Percentiles rank a stretch among this genome's conserved stretches.
Conservation (phyloP, 2,113 vertebrate genomes). For the Macquaria australasica region DNA sequence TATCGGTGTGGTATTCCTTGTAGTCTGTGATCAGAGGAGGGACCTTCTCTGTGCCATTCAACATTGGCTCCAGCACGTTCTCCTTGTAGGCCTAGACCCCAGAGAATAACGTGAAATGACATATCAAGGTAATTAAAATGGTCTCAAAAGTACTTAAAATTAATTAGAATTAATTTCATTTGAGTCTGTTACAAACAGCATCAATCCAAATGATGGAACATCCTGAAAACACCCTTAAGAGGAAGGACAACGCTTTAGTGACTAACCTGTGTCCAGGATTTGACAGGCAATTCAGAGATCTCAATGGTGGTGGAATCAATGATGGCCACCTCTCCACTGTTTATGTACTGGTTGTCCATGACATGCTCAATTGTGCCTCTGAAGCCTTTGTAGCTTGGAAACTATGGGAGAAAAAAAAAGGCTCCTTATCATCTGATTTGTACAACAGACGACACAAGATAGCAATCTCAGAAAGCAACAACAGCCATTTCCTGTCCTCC, state of each 20-base stretch:
- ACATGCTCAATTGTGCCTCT: slow-evolving; percentile 93
- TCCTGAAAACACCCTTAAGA: background rate
- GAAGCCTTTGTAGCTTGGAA: slow-evolving; percentile 96
- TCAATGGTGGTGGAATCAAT: slow-evolving; percentile 96
- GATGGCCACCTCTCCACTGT: slow-evolving; percentile 94
- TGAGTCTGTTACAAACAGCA: background rate
- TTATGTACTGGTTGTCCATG: slow-evolving; percentile 90
- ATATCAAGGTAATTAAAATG: background rate
- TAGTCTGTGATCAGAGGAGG: slow-evolving; percentile 95
- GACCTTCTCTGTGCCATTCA: slow-evolving; percentile 95
- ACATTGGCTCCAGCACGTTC: slow-evolving; percentile 95
- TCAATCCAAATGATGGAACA: background rate
- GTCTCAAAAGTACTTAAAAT: background rate
- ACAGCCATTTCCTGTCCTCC: slow-evolving; percentile 1
- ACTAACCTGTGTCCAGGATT: slow-evolving; percentile 95
- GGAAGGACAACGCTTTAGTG: background rate
- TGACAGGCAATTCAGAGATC: slow-evolving; percentile 96
- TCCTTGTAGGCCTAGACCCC: slow-evolving; percentile 91
- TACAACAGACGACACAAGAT: background rate
- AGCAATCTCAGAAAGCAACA: background rate
- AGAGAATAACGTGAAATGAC: background rate
- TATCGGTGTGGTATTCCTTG: slow-evolving; percentile 97
- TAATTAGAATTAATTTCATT: background rate
- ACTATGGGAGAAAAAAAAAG: slow-evolving; percentile 74
- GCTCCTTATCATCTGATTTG: accelerated